Conservation (phyloP, 2,113 vertebrate genomes). For the Hylia prasina region DNA sequence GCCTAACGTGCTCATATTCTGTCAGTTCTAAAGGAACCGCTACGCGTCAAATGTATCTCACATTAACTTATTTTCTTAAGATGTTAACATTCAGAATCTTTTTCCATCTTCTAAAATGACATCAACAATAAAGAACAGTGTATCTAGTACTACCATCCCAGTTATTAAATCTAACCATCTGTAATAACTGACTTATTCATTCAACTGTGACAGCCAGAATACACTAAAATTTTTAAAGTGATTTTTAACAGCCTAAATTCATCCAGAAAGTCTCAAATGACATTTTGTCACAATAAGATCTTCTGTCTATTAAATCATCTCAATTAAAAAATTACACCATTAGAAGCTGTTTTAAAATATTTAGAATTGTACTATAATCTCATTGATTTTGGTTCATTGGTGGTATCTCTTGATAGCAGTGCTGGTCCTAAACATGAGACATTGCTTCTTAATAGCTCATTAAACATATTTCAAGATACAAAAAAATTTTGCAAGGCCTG, state of each 20-base stretch:
- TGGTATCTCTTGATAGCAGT: background rate
- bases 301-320: background rate
- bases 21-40: background rate
- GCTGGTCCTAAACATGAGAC: background rate
- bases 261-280: background rate
- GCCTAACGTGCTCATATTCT: background rate
- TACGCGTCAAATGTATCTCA: background rate
- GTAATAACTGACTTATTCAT: background rate
- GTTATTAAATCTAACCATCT: background rate
- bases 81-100: background rate
- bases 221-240: background rate
- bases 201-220: background rate
- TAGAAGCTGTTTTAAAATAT: constrained; percentile 21
- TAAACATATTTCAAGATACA: constrained; percentile 26
- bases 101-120: background rate
- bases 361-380: background rate
- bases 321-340: background rate
- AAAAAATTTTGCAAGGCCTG: background rate
- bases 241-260: background rate
- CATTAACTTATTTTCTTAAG: background rate
- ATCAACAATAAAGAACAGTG: background rate
- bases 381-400: background rate
- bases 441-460: constrained; percentile 38
- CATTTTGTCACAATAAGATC: background rate
- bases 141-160: background rate